Percentiles rank a stretch among this genome's conserved stretches.
Evolutionary conservation across 2,113 vertebrate genomes (phyloP).

Genomic region (Lasiurus cinereus): DNA sequence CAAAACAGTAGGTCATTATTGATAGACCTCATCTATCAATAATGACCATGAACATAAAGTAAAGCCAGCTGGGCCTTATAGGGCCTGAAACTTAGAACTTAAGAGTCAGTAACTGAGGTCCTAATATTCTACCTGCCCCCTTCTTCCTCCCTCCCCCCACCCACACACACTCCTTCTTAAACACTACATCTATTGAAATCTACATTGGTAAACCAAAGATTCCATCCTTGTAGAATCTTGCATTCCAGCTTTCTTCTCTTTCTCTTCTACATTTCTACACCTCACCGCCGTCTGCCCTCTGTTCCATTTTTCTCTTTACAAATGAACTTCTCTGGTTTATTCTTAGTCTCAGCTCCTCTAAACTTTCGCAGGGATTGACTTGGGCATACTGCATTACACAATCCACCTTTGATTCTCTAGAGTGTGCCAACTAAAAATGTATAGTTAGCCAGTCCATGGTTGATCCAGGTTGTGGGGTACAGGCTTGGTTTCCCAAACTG

Average conservation of each 20-base stretch:
- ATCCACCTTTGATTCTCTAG: background rate
- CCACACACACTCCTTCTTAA: background rate
- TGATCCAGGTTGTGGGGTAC: background rate
- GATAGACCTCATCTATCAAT: background rate
- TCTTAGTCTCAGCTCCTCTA: background rate
- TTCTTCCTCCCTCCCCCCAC: background rate
- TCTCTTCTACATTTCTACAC: background rate
- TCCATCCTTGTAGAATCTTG: background rate
- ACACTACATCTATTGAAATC: background rate
- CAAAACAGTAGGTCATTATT: background rate
- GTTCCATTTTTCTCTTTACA: slow-evolving; percentile 1
- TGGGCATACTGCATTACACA: background rate
- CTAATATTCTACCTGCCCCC: background rate
- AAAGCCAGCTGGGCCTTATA: background rate
- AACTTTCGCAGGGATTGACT: background rate
- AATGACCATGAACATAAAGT: background rate
- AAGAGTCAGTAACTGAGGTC: background rate
- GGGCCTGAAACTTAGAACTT: background rate
- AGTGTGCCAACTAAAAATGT: background rate
- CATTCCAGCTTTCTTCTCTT: background rate
- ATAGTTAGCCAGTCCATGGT: background rate
- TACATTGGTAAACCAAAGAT: background rate
- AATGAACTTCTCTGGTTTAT: background rate
- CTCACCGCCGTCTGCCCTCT: background rate
- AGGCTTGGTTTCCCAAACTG: background rate